phyloP scores from a whole-genome alignment of 1,140 invertebrate genomes.

The Zaprionus gabonicus region DNA sequence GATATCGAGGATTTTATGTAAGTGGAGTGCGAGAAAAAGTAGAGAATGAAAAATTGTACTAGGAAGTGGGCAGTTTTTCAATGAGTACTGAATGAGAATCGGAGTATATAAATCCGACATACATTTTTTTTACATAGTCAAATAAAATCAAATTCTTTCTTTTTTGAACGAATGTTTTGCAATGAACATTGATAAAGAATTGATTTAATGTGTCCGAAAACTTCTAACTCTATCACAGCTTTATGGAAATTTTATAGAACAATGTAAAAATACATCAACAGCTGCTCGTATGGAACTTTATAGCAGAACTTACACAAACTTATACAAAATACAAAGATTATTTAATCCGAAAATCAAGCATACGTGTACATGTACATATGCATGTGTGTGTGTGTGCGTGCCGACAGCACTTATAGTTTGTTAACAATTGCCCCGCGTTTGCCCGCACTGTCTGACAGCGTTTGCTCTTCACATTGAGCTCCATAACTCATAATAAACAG shows the following conservation, averaged over 20 bases:
- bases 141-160: too few relatives aligned
- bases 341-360: conserved; percentile 10
- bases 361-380: not conserved
- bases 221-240: too few relatives aligned
- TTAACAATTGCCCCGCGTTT: conserved; percentile 6
- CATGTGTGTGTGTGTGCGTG: not conserved
- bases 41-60: too few relatives aligned
- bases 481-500: conserved; percentile 28
- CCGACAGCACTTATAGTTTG: conserved; percentile 3
- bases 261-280: not conserved
- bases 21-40: conserved; percentile 74
- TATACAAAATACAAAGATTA: not conserved
- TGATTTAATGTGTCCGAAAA: too few relatives aligned
- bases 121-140: too few relatives aligned
- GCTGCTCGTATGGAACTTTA: not conserved
- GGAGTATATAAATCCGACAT: too few relatives aligned
- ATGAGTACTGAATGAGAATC: too few relatives aligned
- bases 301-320: not conserved
- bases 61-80: too few relatives aligned
- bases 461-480: conserved; percentile 8
- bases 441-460: conserved; percentile 15
- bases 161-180: too few relatives aligned
- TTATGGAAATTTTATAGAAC: not conserved
- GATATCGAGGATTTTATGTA: conserved; percentile 90
- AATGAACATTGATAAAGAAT: too few relatives aligned